phyloP scores from a whole-genome alignment of 2,113 vertebrate genomes.

The Elachura formosa region DNA sequence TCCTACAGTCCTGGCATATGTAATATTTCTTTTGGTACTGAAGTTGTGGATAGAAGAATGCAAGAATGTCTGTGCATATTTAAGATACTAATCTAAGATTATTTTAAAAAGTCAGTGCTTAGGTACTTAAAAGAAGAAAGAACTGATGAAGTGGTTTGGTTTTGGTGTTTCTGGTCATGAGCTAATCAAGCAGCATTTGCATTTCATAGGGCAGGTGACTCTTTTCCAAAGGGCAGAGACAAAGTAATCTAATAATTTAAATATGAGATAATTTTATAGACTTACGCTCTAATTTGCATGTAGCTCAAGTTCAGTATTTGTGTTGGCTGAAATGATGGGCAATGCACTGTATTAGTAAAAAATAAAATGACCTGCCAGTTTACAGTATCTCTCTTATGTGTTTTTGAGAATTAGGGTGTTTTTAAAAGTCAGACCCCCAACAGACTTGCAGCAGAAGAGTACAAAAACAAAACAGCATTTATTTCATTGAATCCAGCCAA shows the following conservation, averaged over 20 bases:
- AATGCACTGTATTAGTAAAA: background rate
- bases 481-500: background rate
- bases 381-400: background rate
- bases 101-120: background rate
- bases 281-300: background rate
- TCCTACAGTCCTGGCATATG: background rate
- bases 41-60: background rate
- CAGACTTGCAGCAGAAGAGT: background rate
- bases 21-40: background rate
- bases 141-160: background rate
- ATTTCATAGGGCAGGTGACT: background rate
- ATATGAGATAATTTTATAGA: background rate
- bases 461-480: background rate
- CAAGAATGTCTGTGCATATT: background rate
- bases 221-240: background rate
- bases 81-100: constrained; percentile 3
- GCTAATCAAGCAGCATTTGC: background rate
- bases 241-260: background rate
- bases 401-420: background rate
- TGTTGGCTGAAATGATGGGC: background rate
- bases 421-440: background rate
- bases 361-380: background rate
- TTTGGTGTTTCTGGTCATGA: background rate
- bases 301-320: background rate
- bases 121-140: background rate